These are phyloP conservation scores for Bunonema sp. DNA, from an alignment of 2,888 invertebrate species.

Conservation along the genomic window DNA sequence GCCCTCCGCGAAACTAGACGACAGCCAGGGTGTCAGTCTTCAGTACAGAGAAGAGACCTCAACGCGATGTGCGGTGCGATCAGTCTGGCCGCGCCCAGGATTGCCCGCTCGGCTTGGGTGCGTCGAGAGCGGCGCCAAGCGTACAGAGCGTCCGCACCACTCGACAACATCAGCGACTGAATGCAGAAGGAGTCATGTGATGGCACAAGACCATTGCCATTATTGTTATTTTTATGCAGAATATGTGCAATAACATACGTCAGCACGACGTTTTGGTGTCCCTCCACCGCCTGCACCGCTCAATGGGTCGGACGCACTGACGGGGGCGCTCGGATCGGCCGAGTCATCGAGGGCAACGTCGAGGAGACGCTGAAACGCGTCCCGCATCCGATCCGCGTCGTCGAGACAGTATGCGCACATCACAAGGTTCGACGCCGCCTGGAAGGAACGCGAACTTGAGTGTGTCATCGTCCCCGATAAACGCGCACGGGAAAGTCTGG, in stretches of 20 bases:
- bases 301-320: too few relatives aligned
- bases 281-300: too few relatives aligned
- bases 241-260: background rate
- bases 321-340: slow-evolving; percentile 68
- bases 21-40: background rate
- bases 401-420: slow-evolving; percentile 49
- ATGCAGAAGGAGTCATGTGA: too few relatives aligned
- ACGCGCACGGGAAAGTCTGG: slow-evolving; percentile 70
- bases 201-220: too few relatives aligned
- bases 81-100: slow-evolving; percentile 71
- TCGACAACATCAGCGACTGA: slow-evolving; percentile 1
- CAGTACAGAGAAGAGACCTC: background rate
- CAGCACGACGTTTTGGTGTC: slow-evolving; percentile 50
- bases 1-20: slow-evolving; percentile 47
- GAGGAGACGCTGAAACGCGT: slow-evolving; percentile 72
- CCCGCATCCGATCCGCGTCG: slow-evolving; percentile 69
- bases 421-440: too few relatives aligned
- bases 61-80: slow-evolving; percentile 67
- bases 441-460: too few relatives aligned
- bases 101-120: slow-evolving; percentile 64
- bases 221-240: too few relatives aligned
- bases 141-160: slow-evolving; percentile 58
- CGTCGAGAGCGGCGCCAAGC: slow-evolving; percentile 57
- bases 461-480: too few relatives aligned
- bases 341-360: slow-evolving; percentile 66